A percentile compares a stretch with the other conserved stretches of the same genome.
Evolutionary conservation across 35 echinoderm and acorn worm genomes (phyloP).

Genomic region (Patiria miniata): DNA sequence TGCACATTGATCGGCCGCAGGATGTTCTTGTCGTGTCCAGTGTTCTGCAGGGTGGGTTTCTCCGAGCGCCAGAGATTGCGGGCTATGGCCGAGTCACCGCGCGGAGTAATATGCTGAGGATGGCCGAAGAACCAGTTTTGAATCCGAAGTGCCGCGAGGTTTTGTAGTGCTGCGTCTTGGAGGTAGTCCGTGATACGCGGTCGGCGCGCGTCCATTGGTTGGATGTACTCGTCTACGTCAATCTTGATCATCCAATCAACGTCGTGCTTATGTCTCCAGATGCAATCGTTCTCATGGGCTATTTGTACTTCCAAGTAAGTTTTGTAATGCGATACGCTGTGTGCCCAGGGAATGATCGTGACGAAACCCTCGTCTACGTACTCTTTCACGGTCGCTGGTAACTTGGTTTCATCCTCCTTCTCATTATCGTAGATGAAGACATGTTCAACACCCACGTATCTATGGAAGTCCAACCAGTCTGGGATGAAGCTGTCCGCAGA

Average conservation of each 20-base stretch:
- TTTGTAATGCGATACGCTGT: constrained; percentile 44
- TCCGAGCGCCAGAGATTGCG: constrained; percentile 67
- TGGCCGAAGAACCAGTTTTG: constrained; percentile 93
- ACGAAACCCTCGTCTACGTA: constrained; percentile 68
- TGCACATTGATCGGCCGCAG: constrained; percentile 80
- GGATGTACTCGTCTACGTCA: constrained; percentile 88
- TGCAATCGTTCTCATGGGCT: constrained; percentile 93
- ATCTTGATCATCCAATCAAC: constrained; percentile 87
- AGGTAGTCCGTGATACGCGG: constrained; percentile 71
- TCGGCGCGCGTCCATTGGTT: constrained; percentile 72
- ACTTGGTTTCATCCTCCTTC: constrained; percentile 31
- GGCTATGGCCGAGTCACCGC: constrained; percentile 26
- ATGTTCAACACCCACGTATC: constrained; percentile 70
- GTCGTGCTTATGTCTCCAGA: constrained; percentile 75
- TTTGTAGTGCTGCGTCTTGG: constrained; percentile 23
- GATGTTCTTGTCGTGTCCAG: constrained; percentile 86
- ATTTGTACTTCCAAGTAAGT: constrained; percentile 88
- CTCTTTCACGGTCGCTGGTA: constrained; percentile 48
- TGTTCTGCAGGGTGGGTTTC: constrained; percentile 67
- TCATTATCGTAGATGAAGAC: constrained; percentile 85
- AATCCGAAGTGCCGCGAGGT: constrained; percentile 46
- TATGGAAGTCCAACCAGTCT: constrained; percentile 78
- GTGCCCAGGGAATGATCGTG: constrained; percentile 82
- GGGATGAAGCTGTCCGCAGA: constrained; percentile 64
- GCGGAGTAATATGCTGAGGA: constrained; percentile 25